phyloP scores from a whole-genome alignment of 2,797 vertebrate genomes.

The Acrocephalus scirpaceus region DNA sequence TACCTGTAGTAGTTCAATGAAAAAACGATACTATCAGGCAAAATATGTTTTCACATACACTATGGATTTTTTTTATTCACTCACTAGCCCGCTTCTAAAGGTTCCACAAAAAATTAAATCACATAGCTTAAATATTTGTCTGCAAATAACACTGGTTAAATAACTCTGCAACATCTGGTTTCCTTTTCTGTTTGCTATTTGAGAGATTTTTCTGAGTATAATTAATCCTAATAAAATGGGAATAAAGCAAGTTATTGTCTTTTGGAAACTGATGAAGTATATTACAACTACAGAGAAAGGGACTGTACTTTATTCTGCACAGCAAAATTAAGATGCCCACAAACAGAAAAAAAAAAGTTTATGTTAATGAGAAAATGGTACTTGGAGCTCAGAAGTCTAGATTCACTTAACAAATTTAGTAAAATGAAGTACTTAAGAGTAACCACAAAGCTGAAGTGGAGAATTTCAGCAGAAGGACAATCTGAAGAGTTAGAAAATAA shows the following conservation, averaged over 20 bases:
- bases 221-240: constrained; percentile 55
- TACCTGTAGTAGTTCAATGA: background rate
- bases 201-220: constrained; percentile 34
- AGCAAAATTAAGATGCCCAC: constrained; percentile 14
- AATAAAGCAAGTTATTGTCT: constrained; percentile 63
- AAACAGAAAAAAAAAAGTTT: background rate
- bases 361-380: background rate
- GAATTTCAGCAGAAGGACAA: background rate
- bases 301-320: constrained; percentile 10
- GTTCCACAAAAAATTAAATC: constrained; percentile 1
- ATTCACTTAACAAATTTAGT: constrained; percentile 8
- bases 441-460: background rate
- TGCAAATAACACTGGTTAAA: constrained; percentile 43
- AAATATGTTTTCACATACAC: background rate
- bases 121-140: constrained; percentile 52
- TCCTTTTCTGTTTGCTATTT: constrained; percentile 55
- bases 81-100: background rate
- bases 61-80: background rate
- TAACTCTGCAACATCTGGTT: constrained; percentile 60
- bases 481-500: background rate
- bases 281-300: constrained; percentile 33
- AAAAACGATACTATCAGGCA: background rate
- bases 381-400: background rate
- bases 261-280: constrained; percentile 50
- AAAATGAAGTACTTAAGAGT: background rate